Conservation (phyloP, 1,140 invertebrate species). For the Aculops lycopersici region DNA sequence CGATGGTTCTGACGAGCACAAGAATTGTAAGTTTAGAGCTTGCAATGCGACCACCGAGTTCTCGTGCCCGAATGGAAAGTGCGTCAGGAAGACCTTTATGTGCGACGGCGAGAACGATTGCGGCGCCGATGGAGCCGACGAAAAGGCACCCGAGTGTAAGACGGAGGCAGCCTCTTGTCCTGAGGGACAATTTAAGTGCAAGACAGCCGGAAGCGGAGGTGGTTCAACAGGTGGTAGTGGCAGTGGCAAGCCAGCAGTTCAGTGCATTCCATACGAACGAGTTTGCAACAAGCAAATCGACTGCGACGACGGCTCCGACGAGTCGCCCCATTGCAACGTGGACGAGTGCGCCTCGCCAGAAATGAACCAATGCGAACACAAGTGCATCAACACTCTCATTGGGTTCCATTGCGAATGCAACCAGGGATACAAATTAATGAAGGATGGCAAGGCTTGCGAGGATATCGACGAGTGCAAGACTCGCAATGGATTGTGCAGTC, state of each 20-base stretch:
- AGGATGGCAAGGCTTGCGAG: constrained; percentile 17
- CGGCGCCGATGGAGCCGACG: constrained; percentile 45
- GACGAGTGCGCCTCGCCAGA: constrained; percentile 72
- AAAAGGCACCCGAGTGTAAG: constrained; percentile 14
- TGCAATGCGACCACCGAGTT: constrained; percentile 38
- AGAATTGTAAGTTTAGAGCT: constrained; percentile 21
- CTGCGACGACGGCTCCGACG: constrained; percentile 68
- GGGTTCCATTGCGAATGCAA: constrained; percentile 80
- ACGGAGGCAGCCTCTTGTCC: constrained; percentile 1
- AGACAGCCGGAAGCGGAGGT: background rate
- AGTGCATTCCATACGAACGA: constrained; percentile 43
- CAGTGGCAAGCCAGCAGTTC: constrained; percentile 29
- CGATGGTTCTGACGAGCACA: constrained; percentile 14
- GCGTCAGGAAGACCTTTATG: constrained; percentile 46
- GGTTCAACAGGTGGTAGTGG: background rate
- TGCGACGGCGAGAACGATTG: constrained; percentile 75
- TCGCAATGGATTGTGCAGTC: constrained; percentile 52
- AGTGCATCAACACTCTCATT: constrained; percentile 65
- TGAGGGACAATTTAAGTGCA: background rate
- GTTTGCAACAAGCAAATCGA: constrained; percentile 82
- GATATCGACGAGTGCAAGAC: constrained; percentile 74
- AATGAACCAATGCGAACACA: constrained; percentile 71
- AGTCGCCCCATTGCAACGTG: constrained; percentile 66
- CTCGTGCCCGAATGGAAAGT: constrained; percentile 73
- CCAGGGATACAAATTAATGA: constrained; percentile 41